Base-by-base conservation (phyloP, 2,797 vertebrate genomes). In the Chromis chromis region DNA sequence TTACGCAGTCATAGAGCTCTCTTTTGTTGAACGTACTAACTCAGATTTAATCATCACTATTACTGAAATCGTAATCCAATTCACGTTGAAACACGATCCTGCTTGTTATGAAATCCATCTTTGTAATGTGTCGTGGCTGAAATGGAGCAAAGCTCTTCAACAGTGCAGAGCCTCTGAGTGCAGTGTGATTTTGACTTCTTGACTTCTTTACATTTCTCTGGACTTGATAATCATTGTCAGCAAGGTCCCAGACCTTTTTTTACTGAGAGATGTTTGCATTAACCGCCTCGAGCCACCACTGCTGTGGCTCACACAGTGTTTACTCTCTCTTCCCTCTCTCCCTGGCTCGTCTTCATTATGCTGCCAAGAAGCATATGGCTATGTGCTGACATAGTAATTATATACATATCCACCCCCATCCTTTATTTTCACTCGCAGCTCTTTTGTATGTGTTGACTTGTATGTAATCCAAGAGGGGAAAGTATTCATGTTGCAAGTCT, bases 301-400 rank as follows among this genome's bases (percentile, higher is more conserved):
- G 74, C 57, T 73, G 76, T 61, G 58, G 63, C 63, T 78, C 65
- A 39, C 25, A 40, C 76, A 19, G 56, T 39, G 65, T 86, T 83
- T 70, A 58, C 49, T 62, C 61, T 59, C 58, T 56, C 33, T 39
- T 36, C 14, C 55, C 40, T 7, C 48, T 74, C 59, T 74, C 77
- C 58, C 70, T 65, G 25, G 62, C 71, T 71, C 22, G 69, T 88
- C 77, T 86, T 86, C 83, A 78, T 85, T 75, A 71, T 74, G 56
- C 75, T 85, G 86, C 79, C 86, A 84, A 56, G 78, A 71, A 83
- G 72, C 88, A 90, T 89, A 88, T 87, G 88, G 83, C 75, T 55
- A 53, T 81, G 70, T 87, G 73, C 82, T 90, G 89, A 91, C 83
- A 86, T 78, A 10, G 84, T 88, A 87, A 90, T 89, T 90, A 82